These are phyloP conservation scores for Cassiopea andromeda DNA, from an alignment of 30 jellyfish, hydroid and myxozoan species.

Conservation along the genomic window DNA sequence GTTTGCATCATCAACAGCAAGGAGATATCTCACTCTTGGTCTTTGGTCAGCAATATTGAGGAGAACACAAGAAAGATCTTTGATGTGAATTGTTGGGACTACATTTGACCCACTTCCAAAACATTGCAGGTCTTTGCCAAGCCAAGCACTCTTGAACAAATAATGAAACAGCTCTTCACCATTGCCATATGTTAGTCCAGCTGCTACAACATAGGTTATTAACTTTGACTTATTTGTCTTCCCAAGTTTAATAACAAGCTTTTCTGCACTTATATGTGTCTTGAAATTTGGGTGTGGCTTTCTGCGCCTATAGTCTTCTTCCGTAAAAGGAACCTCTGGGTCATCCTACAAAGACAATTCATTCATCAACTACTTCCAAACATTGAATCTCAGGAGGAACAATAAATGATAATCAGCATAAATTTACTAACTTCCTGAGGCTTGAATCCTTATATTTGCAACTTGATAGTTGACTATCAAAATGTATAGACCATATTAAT, in stretches of 20 bases:
- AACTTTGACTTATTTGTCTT: constrained; percentile 85
- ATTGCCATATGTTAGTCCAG: constrained; percentile 96
- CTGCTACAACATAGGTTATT: constrained; percentile 84
- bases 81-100: constrained; percentile 86
- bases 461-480: too few species aligned
- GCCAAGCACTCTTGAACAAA: constrained; percentile 94
- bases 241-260: constrained; percentile 86
- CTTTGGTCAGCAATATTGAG: constrained; percentile 85
- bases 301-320: constrained; percentile 95
- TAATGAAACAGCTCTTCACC: constrained; percentile 91
- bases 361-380: neutral
- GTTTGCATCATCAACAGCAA: constrained; percentile 96
- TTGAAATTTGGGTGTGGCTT: constrained; percentile 93
- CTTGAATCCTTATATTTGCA: too few species aligned
- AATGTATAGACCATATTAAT: too few species aligned
- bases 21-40: constrained; percentile 87
- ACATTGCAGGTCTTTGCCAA: constrained; percentile 78
- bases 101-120: constrained; percentile 90
- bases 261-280: constrained; percentile 90
- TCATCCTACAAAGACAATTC: constrained; percentile 75
- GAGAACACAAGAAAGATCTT: constrained; percentile 83
- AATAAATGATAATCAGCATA: too few species aligned
- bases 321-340: constrained; percentile 97
- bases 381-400: too few species aligned
- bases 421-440: too few species aligned